Conservation (phyloP, 2,888 invertebrate genomes). For the Caenorhabditis sulstoni region DNA sequence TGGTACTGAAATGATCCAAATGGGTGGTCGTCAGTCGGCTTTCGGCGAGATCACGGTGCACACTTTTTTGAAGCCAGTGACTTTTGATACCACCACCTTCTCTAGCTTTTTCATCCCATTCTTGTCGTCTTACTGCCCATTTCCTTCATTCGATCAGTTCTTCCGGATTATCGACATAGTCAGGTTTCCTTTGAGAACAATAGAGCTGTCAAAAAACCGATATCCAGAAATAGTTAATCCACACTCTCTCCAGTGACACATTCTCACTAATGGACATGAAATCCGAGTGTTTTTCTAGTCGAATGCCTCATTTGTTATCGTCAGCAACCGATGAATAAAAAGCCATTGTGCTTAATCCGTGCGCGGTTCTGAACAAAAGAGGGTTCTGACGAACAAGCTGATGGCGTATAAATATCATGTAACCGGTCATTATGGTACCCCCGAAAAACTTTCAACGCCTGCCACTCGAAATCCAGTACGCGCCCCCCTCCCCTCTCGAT, state of each 20-base stretch:
- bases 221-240: constrained; percentile 12
- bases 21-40: too few species aligned
- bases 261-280: neutral
- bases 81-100: too few species aligned
- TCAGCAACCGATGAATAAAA: constrained; percentile 26
- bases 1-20: too few species aligned
- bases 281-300: neutral
- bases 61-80: too few species aligned
- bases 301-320: constrained; percentile 5
- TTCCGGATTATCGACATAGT: neutral
- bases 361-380: constrained; percentile 6
- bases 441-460: neutral
- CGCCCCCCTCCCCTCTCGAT: neutral
- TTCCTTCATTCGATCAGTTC: too few species aligned
- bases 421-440: constrained; percentile 34
- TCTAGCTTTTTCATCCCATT: too few species aligned
- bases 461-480: neutral
- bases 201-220: neutral
- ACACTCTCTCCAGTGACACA: neutral
- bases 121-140: too few species aligned
- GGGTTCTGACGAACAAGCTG: constrained; percentile 21
- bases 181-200: neutral
- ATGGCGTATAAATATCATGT: constrained; percentile 39
- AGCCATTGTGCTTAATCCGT: constrained; percentile 53
- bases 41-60: too few species aligned